phyloP scores from a whole-genome alignment of 1,140 invertebrate species.

The Telenomus remus region DNA sequence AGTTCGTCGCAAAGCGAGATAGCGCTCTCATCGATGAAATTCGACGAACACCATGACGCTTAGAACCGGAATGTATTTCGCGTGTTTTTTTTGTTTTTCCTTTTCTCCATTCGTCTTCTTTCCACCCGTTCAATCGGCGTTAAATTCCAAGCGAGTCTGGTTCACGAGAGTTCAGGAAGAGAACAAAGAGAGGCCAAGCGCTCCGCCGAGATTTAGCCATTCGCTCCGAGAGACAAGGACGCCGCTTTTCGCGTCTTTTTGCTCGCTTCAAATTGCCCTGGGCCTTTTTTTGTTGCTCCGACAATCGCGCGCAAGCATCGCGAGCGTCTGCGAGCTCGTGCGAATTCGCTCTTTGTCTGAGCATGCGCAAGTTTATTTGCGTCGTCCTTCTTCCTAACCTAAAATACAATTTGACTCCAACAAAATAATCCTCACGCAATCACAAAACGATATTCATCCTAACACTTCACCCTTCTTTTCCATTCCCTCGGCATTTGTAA shows the following conservation, averaged over 20 bases:
- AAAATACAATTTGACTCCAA: too few species aligned
- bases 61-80: slow-evolving; percentile 59
- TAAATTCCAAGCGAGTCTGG: slow-evolving; percentile 54
- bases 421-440: too few species aligned
- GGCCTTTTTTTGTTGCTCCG: background rate
- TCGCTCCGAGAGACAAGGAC: slow-evolving; percentile 18
- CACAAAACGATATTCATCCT: too few species aligned
- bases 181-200: slow-evolving; percentile 52
- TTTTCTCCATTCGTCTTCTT: slow-evolving; percentile 17
- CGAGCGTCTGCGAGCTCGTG: too few species aligned
- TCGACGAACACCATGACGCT: slow-evolving; percentile 57
- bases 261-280: background rate
- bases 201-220: slow-evolving; percentile 47
- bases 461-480: too few species aligned
- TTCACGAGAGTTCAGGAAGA: slow-evolving; percentile 60
- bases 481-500: too few species aligned
- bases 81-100: slow-evolving; percentile 15
- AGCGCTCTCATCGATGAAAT: slow-evolving; percentile 51
- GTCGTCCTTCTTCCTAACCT: too few species aligned
- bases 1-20: slow-evolving; percentile 37
- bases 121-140: slow-evolving; percentile 46
- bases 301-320: background rate
- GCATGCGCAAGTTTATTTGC: too few species aligned
- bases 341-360: slow-evolving; percentile 5
- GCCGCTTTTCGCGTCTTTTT: background rate